Base-by-base conservation (phyloP, 2,888 invertebrate genomes). In the Dynastes maya region DNA sequence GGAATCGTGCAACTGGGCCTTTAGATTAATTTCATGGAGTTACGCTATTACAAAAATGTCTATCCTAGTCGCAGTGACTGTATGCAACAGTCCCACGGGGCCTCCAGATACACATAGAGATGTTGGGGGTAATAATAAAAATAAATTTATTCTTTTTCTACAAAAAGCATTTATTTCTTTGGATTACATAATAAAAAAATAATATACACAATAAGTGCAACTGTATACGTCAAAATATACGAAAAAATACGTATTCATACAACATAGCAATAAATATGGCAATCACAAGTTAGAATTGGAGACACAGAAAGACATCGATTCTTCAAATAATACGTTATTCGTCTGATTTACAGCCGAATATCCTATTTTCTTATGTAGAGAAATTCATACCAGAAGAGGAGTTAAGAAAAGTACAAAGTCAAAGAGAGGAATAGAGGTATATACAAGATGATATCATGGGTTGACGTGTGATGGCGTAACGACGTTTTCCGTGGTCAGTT, bases 401-500 rank as follows among this genome's bases (percentile, higher is more conserved):
- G 32, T 6, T 37, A 37, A 37, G 32, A 37, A 37, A 37, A 37
- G 32, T 40, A 8, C 8, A 51, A 29, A 32, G 3, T 13, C n/a
- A 22, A 22, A 37, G 58, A 53, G 55, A 71, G 70, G 16, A 74
- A 49, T 11, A 61, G 61, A 74, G 40, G 72, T 74, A 77, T 68
- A 77, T 77, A 68, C 77, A 77, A 68, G 40, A 79, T 75, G 61
- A 78, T 49, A 49, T 51, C 51, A 22, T 70, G 71, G 55, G 53
- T 27, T 58, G 29, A 53, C 63, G 22, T 29, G 68, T 27, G 70
- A 53, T 45, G 37, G 63, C 49, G 49, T 22, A 22, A 45, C 22
- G 22, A n/a, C 32, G 61, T 70, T 40, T 37, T 61, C 51, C 6
- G 77, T 49, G 32, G n/a, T 78, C 61, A 51, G 16, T 76, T 67